Base-by-base conservation (phyloP, 2,797 vertebrate genomes). In the Dallia pectoralis region DNA sequence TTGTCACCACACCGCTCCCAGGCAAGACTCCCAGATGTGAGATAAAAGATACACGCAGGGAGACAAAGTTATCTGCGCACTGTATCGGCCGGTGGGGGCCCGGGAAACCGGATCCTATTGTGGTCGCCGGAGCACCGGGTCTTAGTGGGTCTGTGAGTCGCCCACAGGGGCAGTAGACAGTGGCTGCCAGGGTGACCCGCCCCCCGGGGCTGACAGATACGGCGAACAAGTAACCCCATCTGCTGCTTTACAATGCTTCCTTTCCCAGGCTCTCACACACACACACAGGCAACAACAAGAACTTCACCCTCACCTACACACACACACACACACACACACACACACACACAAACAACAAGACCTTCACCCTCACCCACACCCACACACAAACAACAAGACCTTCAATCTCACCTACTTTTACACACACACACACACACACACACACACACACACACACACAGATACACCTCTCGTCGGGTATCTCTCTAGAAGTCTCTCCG, bases 21-120 rank as follows among this genome's bases (percentile, higher is more conserved):
- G 81, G 81, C 84, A 77, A 67, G 65, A 32, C 81, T 86, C 84
- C 85, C 84, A 86, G 85, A 88, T 87, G 84, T 81, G 79, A 85
- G 84, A 88, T 87, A 86, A 85, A 86, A 85, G 85, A 85, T 82
- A 88, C 87, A 88, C 86, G 87, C 75, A 67, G 32, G n/a, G 65
- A 78, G 82, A 88, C 87, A 87, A 87, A 85, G 87, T 80, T 87
- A 88, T 88, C 87, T 84, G 76, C 53, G 70, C 76, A 73, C 77
- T 75, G 77, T 75, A 88, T 88, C 84, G 25, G 76, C 79, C 77
- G 47, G 75, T 19, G 72, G 79, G 77, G 80, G 75, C 70, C 64
- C 19, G 75, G 75, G 87, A 75, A 86, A 88, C 81, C 53, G 30
- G 67, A 88, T 75, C 83, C 84, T 85, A 84, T 85, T 85, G 82